Percentiles rank a stretch among this genome's conserved stretches.
These are phyloP conservation scores for Podarcis lilfordi DNA, from an alignment of 2,797 vertebrate genomes.

Conservation along the genomic window DNA sequence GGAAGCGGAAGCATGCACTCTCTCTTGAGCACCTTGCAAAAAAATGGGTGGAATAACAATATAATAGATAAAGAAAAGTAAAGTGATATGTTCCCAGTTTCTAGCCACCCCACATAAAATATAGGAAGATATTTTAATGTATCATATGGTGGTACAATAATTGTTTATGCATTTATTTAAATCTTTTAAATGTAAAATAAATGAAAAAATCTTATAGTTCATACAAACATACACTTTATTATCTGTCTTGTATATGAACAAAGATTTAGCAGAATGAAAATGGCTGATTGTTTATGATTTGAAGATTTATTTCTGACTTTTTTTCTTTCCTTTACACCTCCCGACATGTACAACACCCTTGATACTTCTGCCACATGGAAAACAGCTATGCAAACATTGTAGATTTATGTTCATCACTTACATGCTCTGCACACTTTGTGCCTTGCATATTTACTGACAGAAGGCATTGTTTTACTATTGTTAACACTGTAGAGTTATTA, in stretches of 20 bases:
- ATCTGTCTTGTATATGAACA: neutral
- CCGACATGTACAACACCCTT: slow-evolving; percentile 6
- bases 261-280: slow-evolving; percentile 5
- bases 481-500: neutral
- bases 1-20: no score
- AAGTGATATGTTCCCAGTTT: neutral
- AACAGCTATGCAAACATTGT: neutral
- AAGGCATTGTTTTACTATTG: slow-evolving; percentile 1
- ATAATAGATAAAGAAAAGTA: no score
- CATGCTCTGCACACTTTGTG: neutral
- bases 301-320: slow-evolving; percentile 58
- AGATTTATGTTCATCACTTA: neutral
- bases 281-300: slow-evolving; percentile 48
- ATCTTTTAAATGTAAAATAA: neutral
- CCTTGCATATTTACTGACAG: slow-evolving; percentile 7
- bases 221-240: neutral
- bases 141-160: neutral
- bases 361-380: neutral
- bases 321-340: slow-evolving; percentile 8
- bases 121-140: neutral
- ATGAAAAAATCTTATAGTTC: neutral
- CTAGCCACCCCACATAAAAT: neutral
- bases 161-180: neutral
- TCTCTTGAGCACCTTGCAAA: no score
- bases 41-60: no score